Evolutionary conservation across 2,113 vertebrate species (phyloP).

Genomic region (Pelodiscus sinensis): DNA sequence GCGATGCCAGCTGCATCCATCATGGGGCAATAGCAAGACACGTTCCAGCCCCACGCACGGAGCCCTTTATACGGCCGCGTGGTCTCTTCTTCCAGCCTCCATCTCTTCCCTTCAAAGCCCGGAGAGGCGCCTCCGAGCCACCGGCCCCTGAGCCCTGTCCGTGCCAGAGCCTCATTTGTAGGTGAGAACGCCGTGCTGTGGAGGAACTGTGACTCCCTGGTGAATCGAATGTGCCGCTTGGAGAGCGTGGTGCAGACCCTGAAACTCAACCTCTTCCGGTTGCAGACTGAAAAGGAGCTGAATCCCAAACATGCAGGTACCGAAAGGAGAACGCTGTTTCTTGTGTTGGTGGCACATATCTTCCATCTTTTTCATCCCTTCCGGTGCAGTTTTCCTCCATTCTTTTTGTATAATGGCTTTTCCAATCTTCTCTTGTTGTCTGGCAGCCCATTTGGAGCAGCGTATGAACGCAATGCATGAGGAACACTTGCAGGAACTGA

Average conservation of each 20-base stretch:
- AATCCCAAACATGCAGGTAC: conserved; percentile 71
- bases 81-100: conserved; percentile 23
- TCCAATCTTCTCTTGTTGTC: neutral
- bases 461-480: conserved; percentile 63
- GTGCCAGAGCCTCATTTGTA: conserved; percentile 22
- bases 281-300: conserved; percentile 77
- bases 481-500: conserved; percentile 74
- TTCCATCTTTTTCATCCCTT: neutral
- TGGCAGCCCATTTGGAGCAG: conserved; percentile 72
- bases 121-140: neutral
- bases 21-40: neutral
- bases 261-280: conserved; percentile 72
- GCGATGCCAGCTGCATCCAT: fast-evolving
- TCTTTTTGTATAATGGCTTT: neutral
- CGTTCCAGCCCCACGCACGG: neutral
- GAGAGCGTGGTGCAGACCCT: conserved; percentile 81
- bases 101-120: neutral
- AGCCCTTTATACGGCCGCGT: neutral
- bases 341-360: neutral
- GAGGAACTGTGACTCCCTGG: conserved; percentile 74
- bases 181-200: conserved; percentile 61
- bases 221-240: conserved; percentile 70
- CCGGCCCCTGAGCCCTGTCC: conserved; percentile 53
- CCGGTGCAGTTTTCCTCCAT: neutral
- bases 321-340: neutral